Percentiles rank a stretch among this genome's conserved stretches.
Conservation (phyloP, 2,113 vertebrate species). For the Struthio camelus region DNA sequence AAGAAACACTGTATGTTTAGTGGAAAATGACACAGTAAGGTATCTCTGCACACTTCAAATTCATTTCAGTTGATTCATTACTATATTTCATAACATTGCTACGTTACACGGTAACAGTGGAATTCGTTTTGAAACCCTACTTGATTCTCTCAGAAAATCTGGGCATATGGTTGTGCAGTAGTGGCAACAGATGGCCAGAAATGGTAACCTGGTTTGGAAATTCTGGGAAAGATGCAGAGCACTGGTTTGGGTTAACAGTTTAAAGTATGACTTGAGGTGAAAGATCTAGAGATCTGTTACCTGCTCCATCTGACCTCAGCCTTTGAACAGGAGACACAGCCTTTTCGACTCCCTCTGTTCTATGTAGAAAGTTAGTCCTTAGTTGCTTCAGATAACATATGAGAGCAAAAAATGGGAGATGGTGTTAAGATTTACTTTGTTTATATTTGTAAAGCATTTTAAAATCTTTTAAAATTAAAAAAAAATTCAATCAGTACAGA, state of each 20-base stretch:
- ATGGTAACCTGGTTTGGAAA: neutral
- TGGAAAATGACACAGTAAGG: neutral
- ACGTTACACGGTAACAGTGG: neutral
- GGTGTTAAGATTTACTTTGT: neutral
- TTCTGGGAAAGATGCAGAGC: neutral
- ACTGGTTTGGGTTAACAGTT: neutral
- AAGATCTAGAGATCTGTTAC: neutral
- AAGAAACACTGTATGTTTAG: neutral
- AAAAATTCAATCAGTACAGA: neutral
- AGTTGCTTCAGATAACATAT: rapidly evolving
- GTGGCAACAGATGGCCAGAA: neutral
- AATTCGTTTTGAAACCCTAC: neutral
- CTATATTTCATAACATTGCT: neutral
- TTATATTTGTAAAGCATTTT: neutral
- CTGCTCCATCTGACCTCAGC: too few species aligned
- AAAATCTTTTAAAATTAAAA: neutral
- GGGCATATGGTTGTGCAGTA: rapidly evolving
- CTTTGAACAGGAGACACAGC: neutral
- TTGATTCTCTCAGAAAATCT: neutral
- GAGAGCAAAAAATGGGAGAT: neutral
- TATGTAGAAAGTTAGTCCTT: neutral
- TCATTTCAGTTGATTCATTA: neutral
- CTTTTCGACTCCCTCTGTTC: neutral
- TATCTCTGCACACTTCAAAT: neutral
- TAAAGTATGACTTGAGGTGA: neutral